Evolutionary conservation across 2,797 vertebrate genomes (phyloP).

Genomic region (Synanceia verrucosa): DNA sequence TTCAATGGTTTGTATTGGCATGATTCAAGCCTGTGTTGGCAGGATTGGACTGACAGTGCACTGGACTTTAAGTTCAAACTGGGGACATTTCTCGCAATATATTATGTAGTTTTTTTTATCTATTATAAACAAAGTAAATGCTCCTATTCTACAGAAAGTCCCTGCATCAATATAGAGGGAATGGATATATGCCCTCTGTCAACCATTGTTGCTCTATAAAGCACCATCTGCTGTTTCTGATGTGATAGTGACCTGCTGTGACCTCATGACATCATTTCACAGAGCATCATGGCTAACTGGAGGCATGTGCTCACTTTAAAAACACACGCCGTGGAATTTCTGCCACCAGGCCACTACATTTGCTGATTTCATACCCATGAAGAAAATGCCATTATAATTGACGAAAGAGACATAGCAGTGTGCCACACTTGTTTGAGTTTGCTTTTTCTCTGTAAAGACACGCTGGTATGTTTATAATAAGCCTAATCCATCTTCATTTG

Average conservation of each 20-base stretch:
- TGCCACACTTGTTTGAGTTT: slow-evolving; percentile 52
- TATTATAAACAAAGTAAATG: slow-evolving; percentile 12
- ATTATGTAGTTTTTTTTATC: slow-evolving; percentile 49
- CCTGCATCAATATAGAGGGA: background rate
- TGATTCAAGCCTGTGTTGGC: slow-evolving; percentile 58
- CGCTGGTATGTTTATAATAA: slow-evolving; percentile 56
- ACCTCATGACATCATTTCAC: slow-evolving; percentile 49
- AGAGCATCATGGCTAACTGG: slow-evolving; percentile 14
- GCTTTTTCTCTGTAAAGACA: slow-evolving; percentile 42
- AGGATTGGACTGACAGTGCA: slow-evolving; percentile 38
- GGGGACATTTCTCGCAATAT: slow-evolving; percentile 17
- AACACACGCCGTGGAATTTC: slow-evolving; percentile 30
- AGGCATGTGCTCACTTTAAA: slow-evolving; percentile 27
- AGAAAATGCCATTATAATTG: slow-evolving; percentile 28
- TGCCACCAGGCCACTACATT: slow-evolving; percentile 23
- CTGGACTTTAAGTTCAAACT: slow-evolving; percentile 50
- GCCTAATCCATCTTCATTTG: slow-evolving; percentile 75
- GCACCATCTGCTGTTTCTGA: slow-evolving; percentile 8
- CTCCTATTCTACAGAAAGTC: slow-evolving; percentile 10
- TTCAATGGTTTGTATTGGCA: slow-evolving; percentile 59
- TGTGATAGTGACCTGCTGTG: slow-evolving; percentile 26
- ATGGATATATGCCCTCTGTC: slow-evolving; percentile 18
- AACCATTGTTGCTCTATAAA: slow-evolving; percentile 7
- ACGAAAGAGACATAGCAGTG: slow-evolving; percentile 49
- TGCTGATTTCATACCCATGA: slow-evolving; percentile 47